These are phyloP conservation scores for Balearica regulorum DNA, from an alignment of 2,797 vertebrate genomes.

Conservation along the genomic window DNA sequence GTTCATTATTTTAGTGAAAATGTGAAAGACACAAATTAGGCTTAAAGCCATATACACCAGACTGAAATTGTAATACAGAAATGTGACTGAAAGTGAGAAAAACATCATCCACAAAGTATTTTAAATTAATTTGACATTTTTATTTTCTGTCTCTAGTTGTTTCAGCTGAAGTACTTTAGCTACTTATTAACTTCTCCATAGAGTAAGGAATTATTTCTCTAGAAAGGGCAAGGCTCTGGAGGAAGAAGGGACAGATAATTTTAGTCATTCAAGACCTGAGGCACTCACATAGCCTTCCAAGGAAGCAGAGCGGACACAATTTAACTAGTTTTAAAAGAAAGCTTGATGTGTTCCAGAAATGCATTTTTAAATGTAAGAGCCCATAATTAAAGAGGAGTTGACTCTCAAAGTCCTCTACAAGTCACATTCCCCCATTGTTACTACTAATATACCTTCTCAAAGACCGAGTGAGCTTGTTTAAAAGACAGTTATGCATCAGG, in stretches of 20 bases:
- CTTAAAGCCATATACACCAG: not conserved
- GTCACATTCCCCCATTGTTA: not conserved
- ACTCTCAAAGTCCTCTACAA: not conserved
- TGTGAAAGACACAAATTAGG: not conserved
- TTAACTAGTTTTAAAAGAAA: not conserved
- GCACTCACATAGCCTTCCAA: not conserved
- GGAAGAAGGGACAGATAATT: not conserved
- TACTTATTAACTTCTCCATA: not conserved
- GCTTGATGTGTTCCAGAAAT: not conserved
- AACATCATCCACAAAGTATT: not conserved
- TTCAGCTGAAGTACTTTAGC: not conserved
- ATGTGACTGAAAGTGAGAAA: not conserved
- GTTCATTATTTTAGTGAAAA: not conserved
- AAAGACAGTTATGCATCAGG: not conserved
- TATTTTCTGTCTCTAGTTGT: not conserved
- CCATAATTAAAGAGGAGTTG: not conserved
- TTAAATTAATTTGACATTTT: not conserved
- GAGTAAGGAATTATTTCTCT: not conserved
- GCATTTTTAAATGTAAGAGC: not conserved
- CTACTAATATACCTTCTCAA: not conserved
- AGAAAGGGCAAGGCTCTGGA: not conserved
- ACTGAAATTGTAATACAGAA: not conserved
- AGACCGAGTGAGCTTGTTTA: not conserved
- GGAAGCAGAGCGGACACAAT: not conserved
- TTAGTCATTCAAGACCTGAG: not conserved